These are phyloP conservation scores for Chymomyza amoena DNA, from an alignment of 2,888 invertebrate species.

Conservation along the genomic window DNA sequence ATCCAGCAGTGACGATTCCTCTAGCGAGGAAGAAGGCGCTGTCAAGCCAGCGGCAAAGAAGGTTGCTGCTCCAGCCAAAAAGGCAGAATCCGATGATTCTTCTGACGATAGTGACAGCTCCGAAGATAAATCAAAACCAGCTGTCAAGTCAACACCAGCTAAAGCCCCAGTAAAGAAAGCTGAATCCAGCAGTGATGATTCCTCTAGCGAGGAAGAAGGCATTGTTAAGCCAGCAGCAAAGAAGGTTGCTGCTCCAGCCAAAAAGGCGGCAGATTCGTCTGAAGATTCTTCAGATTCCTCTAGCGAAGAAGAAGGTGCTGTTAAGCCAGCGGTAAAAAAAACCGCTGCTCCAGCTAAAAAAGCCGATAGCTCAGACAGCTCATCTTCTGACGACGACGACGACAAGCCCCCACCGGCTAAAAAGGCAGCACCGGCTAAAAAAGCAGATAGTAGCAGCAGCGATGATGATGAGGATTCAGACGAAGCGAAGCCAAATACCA, in stretches of 20 bases:
- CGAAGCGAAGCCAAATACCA: slow-evolving; percentile 40
- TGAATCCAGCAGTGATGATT: slow-evolving; percentile 58
- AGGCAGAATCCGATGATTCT: slow-evolving; percentile 60
- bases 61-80: slow-evolving; percentile 54
- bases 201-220: slow-evolving; percentile 64
- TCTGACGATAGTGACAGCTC: slow-evolving; percentile 50
- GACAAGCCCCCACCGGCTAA: slow-evolving; percentile 62
- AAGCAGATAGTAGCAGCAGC: slow-evolving; percentile 37
- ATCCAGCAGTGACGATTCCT: slow-evolving; percentile 60
- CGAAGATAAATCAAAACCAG: slow-evolving; percentile 37
- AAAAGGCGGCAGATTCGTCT: slow-evolving; percentile 72
- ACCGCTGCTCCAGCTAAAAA: slow-evolving; percentile 60
- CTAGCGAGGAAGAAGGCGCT: slow-evolving; percentile 64
- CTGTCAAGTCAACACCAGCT: slow-evolving; percentile 39
- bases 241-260: slow-evolving; percentile 45
- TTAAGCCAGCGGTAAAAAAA: slow-evolving; percentile 54
- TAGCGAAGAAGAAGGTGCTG: slow-evolving; percentile 63
- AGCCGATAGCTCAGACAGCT: slow-evolving; percentile 55
- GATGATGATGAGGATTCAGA: slow-evolving; percentile 48
- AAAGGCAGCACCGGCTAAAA: slow-evolving; percentile 26
- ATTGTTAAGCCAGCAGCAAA: slow-evolving; percentile 55
- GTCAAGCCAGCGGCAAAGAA: slow-evolving; percentile 55
- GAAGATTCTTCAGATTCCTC: slow-evolving; percentile 63
- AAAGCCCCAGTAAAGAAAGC: slow-evolving; percentile 40
- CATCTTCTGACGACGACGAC: slow-evolving; percentile 55